Evolutionary conservation across 2,888 invertebrate species (phyloP).

Genomic region (Heliconius sara): DNA sequence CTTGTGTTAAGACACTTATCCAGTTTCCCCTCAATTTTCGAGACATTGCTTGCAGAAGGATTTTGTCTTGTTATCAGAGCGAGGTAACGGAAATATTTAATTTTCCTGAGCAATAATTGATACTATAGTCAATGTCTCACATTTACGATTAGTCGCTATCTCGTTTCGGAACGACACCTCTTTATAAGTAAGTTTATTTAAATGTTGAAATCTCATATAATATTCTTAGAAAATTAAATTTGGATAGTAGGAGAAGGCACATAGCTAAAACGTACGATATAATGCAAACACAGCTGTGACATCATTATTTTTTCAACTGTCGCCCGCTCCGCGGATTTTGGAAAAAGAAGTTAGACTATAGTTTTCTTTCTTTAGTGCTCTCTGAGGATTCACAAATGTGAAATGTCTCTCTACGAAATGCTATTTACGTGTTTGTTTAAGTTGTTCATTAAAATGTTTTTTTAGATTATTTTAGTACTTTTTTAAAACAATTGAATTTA

Average conservation of each 20-base stretch:
- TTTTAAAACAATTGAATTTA: too few relatives aligned
- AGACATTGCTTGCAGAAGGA: too few relatives aligned
- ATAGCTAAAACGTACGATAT: slow-evolving; percentile 10
- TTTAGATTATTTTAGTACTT: not conserved
- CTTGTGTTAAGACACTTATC: too few relatives aligned
- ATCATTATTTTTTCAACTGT: slow-evolving; percentile 35
- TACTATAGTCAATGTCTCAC: too few relatives aligned
- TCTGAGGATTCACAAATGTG: slow-evolving; percentile 26
- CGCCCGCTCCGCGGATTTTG: slow-evolving; percentile 25
- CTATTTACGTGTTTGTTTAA: slow-evolving; percentile 8
- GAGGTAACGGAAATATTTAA: too few relatives aligned
- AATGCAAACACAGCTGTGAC: slow-evolving; percentile 19
- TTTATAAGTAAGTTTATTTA: not conserved
- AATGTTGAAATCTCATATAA: not conserved
- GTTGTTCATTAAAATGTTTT: not conserved
- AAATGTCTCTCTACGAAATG: slow-evolving; percentile 9
- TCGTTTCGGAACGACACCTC: not conserved
- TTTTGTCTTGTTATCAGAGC: too few relatives aligned
- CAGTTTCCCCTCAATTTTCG: too few relatives aligned
- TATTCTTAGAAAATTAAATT: slow-evolving; percentile 17
- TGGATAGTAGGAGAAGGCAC: slow-evolving; percentile 14
- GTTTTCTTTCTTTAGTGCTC: slow-evolving; percentile 17
- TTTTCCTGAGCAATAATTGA: too few relatives aligned
- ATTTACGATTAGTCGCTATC: too few relatives aligned
- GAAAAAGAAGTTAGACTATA: slow-evolving; percentile 22